Evolutionary conservation across 2,888 invertebrate species (phyloP), one percentile per base, ranked within the genome.

Genomic region (Gymnocheta viridis): DNA sequence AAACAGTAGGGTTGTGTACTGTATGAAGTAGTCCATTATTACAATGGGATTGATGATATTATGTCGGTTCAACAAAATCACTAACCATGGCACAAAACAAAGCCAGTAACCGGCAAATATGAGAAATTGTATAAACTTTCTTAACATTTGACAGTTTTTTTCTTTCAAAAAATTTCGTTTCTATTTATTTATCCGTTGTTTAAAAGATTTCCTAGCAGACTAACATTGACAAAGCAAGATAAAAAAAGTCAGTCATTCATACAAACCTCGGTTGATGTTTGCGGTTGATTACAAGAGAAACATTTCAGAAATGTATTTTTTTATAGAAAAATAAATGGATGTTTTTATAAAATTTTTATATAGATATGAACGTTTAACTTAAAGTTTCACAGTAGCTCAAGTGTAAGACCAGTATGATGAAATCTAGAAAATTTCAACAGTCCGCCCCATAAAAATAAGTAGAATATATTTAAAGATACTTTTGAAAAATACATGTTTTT

Each of bases 71-170:
- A 82, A n/a, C 0, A 70, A 6, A 32, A 62, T 41, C 0, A 79
- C 64, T 17, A 74, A 29, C 72, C 72, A 80, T 2, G 82, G 82
- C 2, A 38, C 62, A 49, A 82, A 73, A 27, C 82, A 74, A 17
- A 82, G 49, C 82, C 82, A 82, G 27, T 58, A 82, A 24, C 58
- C 17, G 58, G 58, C 47, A 44, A 72, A 82, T 70, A 82, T 72
- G 4, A 82, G 44, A 64, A 82, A 27, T 64, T 82, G 70, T 77
- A 70, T 77, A 10, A 82, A 32, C 60, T 77, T 82, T 67, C 77
- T 70, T 19, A 82, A 27, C 82, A 82, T 82, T 41, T 41, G 22
- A 14, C 5, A 27, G 7, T 22, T 2, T 41, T 29, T 64, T 29
- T 17, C n/a, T n/a, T n/a, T n/a, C n/a, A 24, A 12, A 17, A 9